Conservation (phyloP, 2,888 invertebrate species). For the Chrysolina americana region DNA sequence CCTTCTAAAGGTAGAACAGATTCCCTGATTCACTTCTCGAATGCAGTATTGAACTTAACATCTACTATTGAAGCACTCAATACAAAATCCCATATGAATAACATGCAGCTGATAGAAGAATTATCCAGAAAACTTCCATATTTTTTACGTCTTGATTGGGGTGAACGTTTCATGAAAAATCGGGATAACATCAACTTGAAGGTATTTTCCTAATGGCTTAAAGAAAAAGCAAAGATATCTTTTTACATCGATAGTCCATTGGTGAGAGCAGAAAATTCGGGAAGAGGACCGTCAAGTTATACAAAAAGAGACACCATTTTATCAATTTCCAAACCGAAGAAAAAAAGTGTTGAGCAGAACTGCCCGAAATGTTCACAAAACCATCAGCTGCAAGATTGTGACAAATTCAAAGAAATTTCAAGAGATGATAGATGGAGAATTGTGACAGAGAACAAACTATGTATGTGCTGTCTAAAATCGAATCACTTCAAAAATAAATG, state of each 20-base stretch:
- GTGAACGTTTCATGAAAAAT: too few relatives aligned
- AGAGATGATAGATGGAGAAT: constrained; percentile 10
- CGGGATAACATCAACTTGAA: too few relatives aligned
- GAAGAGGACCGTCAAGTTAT: too few relatives aligned
- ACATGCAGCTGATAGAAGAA: background rate
- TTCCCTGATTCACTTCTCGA: background rate
- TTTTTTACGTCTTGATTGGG: background rate
- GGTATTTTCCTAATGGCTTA: too few relatives aligned
- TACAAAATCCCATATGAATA: background rate
- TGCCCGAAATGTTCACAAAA: too few relatives aligned
- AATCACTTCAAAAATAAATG: background rate
- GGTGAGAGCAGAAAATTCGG: too few relatives aligned
- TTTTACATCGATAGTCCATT: too few relatives aligned
- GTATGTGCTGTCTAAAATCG: constrained; percentile 3
- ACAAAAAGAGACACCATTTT: too few relatives aligned
- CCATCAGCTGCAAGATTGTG: background rate
- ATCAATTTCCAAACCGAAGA: too few relatives aligned
- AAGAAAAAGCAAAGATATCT: too few relatives aligned
- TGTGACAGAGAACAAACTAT: constrained; percentile 9
- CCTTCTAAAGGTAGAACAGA: background rate
- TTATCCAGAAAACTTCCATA: constrained; percentile 5
- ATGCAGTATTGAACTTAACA: constrained; percentile 2
- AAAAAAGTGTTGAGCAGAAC: too few relatives aligned
- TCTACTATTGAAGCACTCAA: constrained; percentile 1
- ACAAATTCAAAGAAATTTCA: background rate